These are phyloP conservation scores for Heliothis peltigera DNA, from an alignment of 2,888 invertebrate genomes.

Conservation along the genomic window DNA sequence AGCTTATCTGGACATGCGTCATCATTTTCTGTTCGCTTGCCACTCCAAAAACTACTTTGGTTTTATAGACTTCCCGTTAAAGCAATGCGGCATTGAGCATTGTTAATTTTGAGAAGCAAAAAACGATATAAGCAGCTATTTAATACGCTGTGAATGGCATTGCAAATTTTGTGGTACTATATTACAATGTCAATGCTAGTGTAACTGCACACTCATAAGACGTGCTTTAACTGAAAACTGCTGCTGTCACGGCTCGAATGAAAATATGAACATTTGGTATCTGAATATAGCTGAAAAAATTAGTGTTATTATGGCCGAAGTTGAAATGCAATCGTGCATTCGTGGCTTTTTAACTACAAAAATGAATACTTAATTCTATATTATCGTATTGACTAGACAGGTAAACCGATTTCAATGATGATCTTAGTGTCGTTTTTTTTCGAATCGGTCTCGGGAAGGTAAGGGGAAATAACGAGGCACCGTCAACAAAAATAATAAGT, in stretches of 20 bases:
- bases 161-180: constrained; percentile 44
- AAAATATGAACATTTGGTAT: constrained; percentile 25
- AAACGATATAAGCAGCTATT: neutral
- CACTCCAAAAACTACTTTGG: neutral
- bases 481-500: too few species aligned
- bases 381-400: too few species aligned
- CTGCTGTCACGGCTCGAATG: constrained; percentile 58
- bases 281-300: neutral
- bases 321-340: too few species aligned
- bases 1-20: neutral
- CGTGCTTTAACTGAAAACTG: constrained; percentile 57
- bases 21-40: neutral
- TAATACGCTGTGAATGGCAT: constrained; percentile 42
- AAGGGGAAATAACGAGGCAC: too few species aligned
- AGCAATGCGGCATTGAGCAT: constrained; percentile 3
- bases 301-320: neutral
- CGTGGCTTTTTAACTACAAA: too few species aligned
- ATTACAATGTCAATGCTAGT: constrained; percentile 56
- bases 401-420: too few species aligned
- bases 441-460: too few species aligned
- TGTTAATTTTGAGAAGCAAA: constrained; percentile 15
- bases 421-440: too few species aligned
- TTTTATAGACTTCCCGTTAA: neutral
- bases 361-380: too few species aligned
- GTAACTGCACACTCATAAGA: constrained; percentile 44